Evolutionary conservation across 2,797 vertebrate species (phyloP), one percentile per base, ranked within the genome.

Genomic region (Gambusia yucatana): DNA sequence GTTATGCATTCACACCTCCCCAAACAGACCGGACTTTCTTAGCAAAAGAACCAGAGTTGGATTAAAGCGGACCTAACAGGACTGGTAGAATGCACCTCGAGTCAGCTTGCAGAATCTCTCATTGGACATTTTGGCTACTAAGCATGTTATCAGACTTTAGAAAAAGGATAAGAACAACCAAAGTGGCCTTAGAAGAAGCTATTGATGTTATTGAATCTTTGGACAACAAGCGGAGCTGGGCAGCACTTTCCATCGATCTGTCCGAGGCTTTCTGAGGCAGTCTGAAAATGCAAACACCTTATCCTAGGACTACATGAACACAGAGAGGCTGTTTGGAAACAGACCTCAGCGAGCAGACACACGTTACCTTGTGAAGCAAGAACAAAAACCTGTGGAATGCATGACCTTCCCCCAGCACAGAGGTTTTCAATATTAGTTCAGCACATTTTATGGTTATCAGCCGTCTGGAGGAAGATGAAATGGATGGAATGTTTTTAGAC

Each of bases 221-320:
- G 61, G 33, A 63, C 61, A 63, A 39, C 61, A 63, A 36, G 61
- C 33, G 0, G 61, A 14, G 33, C 33, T 20, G 61, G 61, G 61
- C 61, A 63, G 33, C 61, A 63, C 41, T 7, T 47, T 46, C 44
- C 44, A 71, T 71, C 46, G n/a, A 47, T 71, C 69, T 71, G 44
- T 20, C 11, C 46, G 9, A n/a, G 13, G 25, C 22, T 70, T 71
- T 71, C 20, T n/a, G 69, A 71, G 20, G n/a, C 41, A 0, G 14
- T 71, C 69, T 47, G 28, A 71, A 71, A 71, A 44, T 28, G 6
- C 44, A 71, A 71, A 47, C 4, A 71, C 46, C 3, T 47, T 30
- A 30, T 6, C 2, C 41, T 47, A 46, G n/a, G 41, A 46, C 22
- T n/a, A 11, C 2, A 14, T 46, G 41, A 46, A 44, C 67, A 7